Percentiles rank a stretch among this genome's conserved stretches.
These are phyloP conservation scores for Parasteatoda lunata DNA, from an alignment of 2,888 invertebrate genomes.

Conservation along the genomic window DNA sequence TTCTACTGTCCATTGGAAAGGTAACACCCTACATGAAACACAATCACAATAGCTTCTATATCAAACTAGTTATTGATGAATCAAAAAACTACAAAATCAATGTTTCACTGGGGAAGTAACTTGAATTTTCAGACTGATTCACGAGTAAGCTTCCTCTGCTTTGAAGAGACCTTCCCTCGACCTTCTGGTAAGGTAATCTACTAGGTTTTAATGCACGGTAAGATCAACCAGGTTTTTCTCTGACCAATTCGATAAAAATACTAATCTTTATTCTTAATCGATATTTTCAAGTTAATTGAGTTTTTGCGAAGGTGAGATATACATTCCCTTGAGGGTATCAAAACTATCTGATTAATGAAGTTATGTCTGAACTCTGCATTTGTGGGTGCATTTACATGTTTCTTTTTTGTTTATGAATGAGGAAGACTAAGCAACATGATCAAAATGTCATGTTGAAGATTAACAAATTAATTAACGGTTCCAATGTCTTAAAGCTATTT, in stretches of 20 bases:
- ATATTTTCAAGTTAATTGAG: slow-evolving; percentile 2
- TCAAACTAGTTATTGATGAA: slow-evolving; percentile 5
- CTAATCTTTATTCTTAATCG: neutral
- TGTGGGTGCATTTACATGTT: no score
- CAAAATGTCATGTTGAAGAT: no score
- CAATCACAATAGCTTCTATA: neutral
- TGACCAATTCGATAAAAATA: neutral
- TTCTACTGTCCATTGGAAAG: slow-evolving; percentile 32
- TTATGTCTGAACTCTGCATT: no score
- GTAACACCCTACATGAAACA: slow-evolving; percentile 28
- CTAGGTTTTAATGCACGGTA: neutral
- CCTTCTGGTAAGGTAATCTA: neutral
- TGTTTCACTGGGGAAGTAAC: neutral
- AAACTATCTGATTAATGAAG: no score
- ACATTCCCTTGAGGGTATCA: neutral
- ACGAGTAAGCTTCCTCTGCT: neutral
- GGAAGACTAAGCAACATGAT: no score
- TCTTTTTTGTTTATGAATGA: no score
- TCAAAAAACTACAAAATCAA: neutral
- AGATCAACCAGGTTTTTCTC: neutral
- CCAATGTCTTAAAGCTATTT: no score
- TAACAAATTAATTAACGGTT: no score
- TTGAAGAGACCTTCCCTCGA: neutral
- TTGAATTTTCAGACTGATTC: neutral
- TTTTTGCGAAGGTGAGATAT: neutral